These are phyloP conservation scores for Asobara japonica DNA, from an alignment of 1,140 invertebrate species.

Conservation along the genomic window DNA sequence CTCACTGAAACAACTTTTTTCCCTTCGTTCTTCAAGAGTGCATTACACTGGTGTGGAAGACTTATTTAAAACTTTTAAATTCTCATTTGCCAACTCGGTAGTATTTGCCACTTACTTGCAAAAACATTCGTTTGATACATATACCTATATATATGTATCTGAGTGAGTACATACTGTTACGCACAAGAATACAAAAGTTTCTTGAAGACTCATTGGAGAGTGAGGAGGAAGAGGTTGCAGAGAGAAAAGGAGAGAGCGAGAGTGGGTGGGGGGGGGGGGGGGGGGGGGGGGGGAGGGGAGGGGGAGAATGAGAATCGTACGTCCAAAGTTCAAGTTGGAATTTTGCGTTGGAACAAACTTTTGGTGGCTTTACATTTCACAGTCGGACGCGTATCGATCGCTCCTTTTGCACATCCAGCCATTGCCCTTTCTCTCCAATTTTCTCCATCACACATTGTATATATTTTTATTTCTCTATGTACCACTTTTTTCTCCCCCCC, in stretches of 20 bases:
- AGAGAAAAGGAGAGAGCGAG: neutral
- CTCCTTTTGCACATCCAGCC: neutral
- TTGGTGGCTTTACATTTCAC: conserved; percentile 13
- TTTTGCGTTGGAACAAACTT: conserved; percentile 12
- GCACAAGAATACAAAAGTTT: conserved; percentile 18
- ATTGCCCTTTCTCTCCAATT: neutral
- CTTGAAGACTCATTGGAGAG: conserved; percentile 7
- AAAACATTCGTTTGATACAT: neutral
- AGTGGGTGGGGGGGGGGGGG: neutral
- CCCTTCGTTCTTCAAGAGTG: neutral
- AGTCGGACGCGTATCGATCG: conserved; percentile 15
- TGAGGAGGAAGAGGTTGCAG: neutral
- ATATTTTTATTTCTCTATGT: neutral
- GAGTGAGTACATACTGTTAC: neutral
- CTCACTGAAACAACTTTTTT: neutral
- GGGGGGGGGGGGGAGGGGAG: too few species aligned
- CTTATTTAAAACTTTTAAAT: conserved; percentile 14
- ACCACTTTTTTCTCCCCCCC: neutral
- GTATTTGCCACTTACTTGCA: conserved; percentile 1
- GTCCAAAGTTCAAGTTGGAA: conserved; percentile 17
- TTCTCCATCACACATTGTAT: neutral
- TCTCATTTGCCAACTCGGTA: conserved; percentile 11
- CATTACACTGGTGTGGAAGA: neutral
- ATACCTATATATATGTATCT: neutral
- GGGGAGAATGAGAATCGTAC: conserved; percentile 5